Evolutionary conservation across 2,797 vertebrate species (phyloP).

Genomic region (Amphiprion clarkii): DNA sequence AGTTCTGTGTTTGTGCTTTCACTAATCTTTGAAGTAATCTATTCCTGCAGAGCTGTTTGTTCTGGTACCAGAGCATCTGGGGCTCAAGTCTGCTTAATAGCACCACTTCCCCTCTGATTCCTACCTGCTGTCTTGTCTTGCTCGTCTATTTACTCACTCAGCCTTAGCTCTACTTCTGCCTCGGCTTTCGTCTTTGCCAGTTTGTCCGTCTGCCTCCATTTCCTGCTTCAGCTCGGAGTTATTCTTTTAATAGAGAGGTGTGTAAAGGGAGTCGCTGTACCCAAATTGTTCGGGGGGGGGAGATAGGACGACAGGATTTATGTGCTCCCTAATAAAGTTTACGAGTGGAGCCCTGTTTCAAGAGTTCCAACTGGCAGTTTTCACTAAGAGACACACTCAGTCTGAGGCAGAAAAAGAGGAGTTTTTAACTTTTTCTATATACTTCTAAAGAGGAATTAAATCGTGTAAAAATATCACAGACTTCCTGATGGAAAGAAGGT

Average conservation of each 20-base stretch:
- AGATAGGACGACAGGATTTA: conserved; percentile 67
- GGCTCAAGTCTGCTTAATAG: conserved; percentile 58
- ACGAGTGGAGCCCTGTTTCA: conserved; percentile 65
- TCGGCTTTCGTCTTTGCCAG: background rate
- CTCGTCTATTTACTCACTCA: conserved; percentile 10
- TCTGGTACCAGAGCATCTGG: conserved; percentile 40
- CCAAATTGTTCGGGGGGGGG: conserved; percentile 9
- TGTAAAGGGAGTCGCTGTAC: conserved; percentile 34
- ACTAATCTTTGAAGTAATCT: conserved; percentile 50
- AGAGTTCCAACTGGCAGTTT: conserved; percentile 54
- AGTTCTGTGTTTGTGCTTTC: conserved; percentile 48
- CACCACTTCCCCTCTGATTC: conserved; percentile 11
- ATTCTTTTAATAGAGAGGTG: conserved; percentile 39
- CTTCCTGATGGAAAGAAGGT: conserved; percentile 13
- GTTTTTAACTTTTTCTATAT: conserved; percentile 13
- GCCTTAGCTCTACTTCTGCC: background rate
- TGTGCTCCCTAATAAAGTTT: conserved; percentile 69
- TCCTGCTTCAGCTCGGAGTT: conserved; percentile 21
- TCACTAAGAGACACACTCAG: conserved; percentile 15
- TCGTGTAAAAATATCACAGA: background rate
- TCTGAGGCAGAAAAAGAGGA: background rate
- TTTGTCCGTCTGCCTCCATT: conserved; percentile 4
- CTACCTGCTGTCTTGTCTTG: conserved; percentile 4
- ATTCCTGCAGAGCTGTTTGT: conserved; percentile 35
- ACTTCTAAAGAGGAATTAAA: conserved; percentile 13